These are phyloP conservation scores for Scaptomyza reducta DNA, from an alignment of 2,888 invertebrate species.

Conservation along the genomic window DNA sequence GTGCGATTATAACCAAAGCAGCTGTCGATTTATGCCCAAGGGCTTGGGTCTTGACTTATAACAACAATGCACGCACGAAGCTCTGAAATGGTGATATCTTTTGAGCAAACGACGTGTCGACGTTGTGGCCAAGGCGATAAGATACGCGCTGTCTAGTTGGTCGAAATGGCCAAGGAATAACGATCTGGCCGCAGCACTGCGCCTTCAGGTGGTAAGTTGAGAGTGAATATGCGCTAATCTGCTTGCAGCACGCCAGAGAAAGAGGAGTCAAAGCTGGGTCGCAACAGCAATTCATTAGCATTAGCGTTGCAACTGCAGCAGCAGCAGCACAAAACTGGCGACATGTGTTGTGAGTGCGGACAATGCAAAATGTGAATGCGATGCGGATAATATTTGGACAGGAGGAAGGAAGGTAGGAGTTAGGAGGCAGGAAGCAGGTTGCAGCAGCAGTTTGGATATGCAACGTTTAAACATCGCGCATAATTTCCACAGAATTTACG, in stretches of 20 bases:
- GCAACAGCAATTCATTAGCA: conserved; percentile 48
- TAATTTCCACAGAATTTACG: conserved; percentile 81
- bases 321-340: conserved; percentile 20
- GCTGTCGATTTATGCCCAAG: conserved; percentile 48
- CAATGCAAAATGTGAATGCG: conserved; percentile 67
- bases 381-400: conserved; percentile 49
- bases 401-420: conserved; percentile 5
- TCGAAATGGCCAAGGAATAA: conserved; percentile 47
- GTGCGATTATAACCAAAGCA: conserved; percentile 39
- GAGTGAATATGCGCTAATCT: conserved; percentile 72
- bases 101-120: conserved; percentile 76
- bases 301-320: conserved; percentile 35
- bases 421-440: neutral
- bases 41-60: conserved; percentile 42
- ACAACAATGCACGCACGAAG: conserved; percentile 54
- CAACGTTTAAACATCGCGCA: conserved; percentile 73
- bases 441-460: neutral
- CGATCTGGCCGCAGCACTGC: conserved; percentile 29
- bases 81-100: conserved; percentile 65
- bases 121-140: conserved; percentile 68
- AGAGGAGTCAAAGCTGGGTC: conserved; percentile 26
- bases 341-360: conserved; percentile 72
- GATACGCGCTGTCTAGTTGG: conserved; percentile 71
- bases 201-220: conserved; percentile 52
- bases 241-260: conserved; percentile 71